Evolutionary conservation across 1,140 invertebrate genomes (phyloP).

Genomic region (Philopotamus ludificatus): DNA sequence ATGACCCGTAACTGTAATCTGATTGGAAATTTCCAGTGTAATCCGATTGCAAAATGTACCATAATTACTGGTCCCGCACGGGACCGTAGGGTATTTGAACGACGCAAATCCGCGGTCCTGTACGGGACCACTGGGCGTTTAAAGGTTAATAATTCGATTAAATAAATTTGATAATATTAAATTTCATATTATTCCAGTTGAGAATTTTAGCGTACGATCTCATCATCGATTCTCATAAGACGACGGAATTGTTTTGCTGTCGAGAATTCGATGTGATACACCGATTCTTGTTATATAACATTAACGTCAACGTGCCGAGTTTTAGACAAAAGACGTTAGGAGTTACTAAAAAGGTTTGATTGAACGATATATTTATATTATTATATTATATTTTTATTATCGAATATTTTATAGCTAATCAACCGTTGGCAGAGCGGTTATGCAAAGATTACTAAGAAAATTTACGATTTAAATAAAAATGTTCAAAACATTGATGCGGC

Average conservation of each 20-base stretch:
- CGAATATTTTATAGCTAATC: conserved; percentile 20
- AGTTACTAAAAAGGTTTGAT: conserved; percentile 62
- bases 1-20: too few species aligned
- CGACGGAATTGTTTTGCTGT: conserved; percentile 63
- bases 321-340: conserved; percentile 62
- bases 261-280: conserved; percentile 68
- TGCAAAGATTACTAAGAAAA: conserved; percentile 17
- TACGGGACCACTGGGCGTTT: too few species aligned
- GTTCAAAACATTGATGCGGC: conserved; percentile 1
- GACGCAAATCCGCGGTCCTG: too few species aligned
- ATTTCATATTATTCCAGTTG: conserved; percentile 45
- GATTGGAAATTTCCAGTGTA: too few species aligned
- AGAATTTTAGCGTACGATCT: conserved; percentile 63
- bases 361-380: background rate
- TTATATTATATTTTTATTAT: background rate
- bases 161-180: conserved; percentile 2
- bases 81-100: too few species aligned
- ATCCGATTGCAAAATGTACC: too few species aligned
- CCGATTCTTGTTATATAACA: conserved; percentile 68
- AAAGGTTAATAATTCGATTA: background rate
- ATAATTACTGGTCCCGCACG: too few species aligned
- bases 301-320: conserved; percentile 67
- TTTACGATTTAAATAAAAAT: conserved; percentile 16
- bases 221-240: conserved; percentile 73
- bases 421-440: conserved; percentile 29